Evolutionary conservation across 2,797 vertebrate genomes (phyloP).

Genomic region (Pitangus sulphuratus): DNA sequence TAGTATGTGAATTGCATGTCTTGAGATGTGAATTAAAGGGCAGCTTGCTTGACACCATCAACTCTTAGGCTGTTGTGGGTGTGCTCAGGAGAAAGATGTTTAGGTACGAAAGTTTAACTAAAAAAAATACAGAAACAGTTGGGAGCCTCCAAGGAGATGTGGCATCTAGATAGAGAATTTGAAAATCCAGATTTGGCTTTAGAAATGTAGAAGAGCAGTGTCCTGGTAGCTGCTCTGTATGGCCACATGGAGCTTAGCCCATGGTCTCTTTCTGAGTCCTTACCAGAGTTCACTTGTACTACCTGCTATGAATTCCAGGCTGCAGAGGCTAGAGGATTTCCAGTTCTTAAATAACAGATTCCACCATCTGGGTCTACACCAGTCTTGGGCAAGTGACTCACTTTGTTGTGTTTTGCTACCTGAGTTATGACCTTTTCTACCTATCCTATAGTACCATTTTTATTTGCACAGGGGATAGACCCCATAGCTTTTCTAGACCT

Average conservation of each 20-base stretch:
- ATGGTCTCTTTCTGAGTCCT: neutral
- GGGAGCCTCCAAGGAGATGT: neutral
- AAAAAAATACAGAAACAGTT: neutral
- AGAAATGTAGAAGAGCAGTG: neutral
- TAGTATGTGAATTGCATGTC: neutral
- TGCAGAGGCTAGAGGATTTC: neutral
- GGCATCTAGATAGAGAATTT: neutral
- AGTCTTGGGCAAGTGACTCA: neutral
- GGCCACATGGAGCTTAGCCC: neutral
- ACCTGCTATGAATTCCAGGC: neutral
- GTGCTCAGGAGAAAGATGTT: neutral
- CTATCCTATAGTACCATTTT: neutral
- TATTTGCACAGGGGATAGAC: fast-evolving
- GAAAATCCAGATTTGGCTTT: neutral
- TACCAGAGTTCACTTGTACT: neutral
- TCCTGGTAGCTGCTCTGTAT: neutral
- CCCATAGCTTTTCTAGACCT: neutral
- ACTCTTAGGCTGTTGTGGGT: neutral
- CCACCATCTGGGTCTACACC: neutral
- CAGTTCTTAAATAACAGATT: neutral
- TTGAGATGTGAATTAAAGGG: neutral
- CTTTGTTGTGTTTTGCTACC: neutral
- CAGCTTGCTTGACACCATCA: neutral
- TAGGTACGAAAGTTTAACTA: neutral
- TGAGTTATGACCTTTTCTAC: neutral